A percentile compares a stretch with the other conserved stretches of the same genome.
Evolutionary conservation across 2,888 invertebrate genomes (phyloP).

Genomic region (Hirtodrosophila histrioides): DNA sequence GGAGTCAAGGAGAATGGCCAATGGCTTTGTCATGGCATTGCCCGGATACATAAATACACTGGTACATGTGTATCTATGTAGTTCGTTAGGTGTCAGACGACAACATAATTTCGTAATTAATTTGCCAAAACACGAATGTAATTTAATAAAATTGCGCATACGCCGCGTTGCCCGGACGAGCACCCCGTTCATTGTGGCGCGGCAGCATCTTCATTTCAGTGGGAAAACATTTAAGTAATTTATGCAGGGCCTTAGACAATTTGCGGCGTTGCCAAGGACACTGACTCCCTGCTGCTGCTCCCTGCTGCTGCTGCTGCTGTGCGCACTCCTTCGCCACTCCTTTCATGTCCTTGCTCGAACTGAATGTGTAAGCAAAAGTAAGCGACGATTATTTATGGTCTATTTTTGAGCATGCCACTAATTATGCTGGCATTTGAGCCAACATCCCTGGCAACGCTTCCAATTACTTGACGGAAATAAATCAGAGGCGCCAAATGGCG

Average conservation of each 20-base stretch:
- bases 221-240: slow-evolving; percentile 73
- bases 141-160: slow-evolving; percentile 80
- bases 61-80: slow-evolving; percentile 39
- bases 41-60: slow-evolving; percentile 23
- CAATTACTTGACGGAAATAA: slow-evolving; percentile 75
- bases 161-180: slow-evolving; percentile 54
- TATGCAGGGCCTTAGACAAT: slow-evolving; percentile 72
- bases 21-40: slow-evolving; percentile 13
- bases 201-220: slow-evolving; percentile 59
- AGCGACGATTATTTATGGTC: slow-evolving; percentile 76
- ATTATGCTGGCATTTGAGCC: slow-evolving; percentile 73
- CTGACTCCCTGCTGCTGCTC: background rate
- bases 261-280: slow-evolving; percentile 47
- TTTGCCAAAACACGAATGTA: slow-evolving; percentile 82
- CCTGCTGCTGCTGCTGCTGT: too few relatives aligned
- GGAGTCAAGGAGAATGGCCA: slow-evolving; percentile 26
- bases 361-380: slow-evolving; percentile 27
- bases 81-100: slow-evolving; percentile 69
- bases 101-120: slow-evolving; percentile 82
- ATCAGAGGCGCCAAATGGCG: slow-evolving; percentile 63
- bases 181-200: slow-evolving; percentile 33
- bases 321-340: slow-evolving; percentile 4
- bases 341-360: background rate
- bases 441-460: slow-evolving; percentile 59
- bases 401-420: slow-evolving; percentile 77